Evolutionary conservation across 2,797 vertebrate genomes (phyloP).

Genomic region (Dendrocincla fuliginosa): DNA sequence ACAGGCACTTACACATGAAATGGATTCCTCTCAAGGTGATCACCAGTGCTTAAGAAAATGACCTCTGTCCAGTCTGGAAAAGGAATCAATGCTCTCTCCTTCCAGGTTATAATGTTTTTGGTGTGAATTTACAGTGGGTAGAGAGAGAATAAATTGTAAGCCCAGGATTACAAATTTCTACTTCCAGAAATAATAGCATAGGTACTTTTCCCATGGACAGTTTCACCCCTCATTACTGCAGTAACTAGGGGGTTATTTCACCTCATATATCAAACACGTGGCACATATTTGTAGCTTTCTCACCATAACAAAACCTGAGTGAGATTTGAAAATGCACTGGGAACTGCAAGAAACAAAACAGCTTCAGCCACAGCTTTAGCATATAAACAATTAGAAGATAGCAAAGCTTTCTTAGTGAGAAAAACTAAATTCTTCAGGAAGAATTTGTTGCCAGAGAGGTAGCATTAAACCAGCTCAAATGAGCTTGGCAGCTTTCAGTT

Average conservation of each 20-base stretch:
- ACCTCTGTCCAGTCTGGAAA: neutral
- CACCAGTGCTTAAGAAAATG: neutral
- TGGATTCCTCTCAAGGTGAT: neutral
- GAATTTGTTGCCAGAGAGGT: neutral
- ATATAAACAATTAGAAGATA: neutral
- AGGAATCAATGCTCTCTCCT: neutral
- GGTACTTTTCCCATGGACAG: neutral
- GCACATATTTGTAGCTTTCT: neutral
- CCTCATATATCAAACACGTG: neutral
- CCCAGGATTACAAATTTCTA: neutral
- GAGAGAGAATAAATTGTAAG: neutral
- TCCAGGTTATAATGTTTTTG: neutral
- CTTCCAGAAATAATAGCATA: neutral
- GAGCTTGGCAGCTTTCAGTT: neutral
- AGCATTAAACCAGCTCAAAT: neutral
- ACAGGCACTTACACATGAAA: neutral
- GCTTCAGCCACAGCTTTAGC: neutral
- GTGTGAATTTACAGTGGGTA: neutral
- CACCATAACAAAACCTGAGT: neutral
- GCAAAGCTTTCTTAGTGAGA: neutral
- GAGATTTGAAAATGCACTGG: neutral
- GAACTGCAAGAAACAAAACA: neutral
- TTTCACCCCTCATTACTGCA: neutral
- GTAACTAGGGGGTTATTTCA: neutral
- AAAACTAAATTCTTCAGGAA: neutral